Conservation (phyloP, 2,888 invertebrate genomes). For the Diplazon laetatorius region DNA sequence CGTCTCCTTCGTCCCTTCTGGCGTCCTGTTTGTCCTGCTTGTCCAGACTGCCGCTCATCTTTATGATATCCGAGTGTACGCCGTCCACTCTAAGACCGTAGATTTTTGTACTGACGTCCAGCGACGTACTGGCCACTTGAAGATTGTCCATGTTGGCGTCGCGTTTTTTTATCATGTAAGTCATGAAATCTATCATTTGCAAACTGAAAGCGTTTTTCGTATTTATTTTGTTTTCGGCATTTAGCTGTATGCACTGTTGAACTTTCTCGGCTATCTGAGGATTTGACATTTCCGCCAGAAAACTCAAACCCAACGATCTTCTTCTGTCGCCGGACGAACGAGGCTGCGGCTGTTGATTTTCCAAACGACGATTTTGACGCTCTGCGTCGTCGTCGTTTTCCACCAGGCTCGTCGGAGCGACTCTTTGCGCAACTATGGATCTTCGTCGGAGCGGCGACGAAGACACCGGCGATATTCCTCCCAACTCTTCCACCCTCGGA, state of each 20-base stretch:
- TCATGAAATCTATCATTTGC: conserved; percentile 93
- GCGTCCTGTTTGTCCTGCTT: conserved; percentile 81
- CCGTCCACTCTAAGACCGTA: conserved; percentile 94
- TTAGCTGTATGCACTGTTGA: conserved; percentile 76
- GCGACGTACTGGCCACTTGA: conserved; percentile 92
- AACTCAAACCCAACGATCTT: conserved; percentile 70
- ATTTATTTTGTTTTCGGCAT: conserved; percentile 87
- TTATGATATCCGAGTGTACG: conserved; percentile 90
- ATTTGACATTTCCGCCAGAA: conserved; percentile 68
- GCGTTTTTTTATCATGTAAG: conserved; percentile 85
- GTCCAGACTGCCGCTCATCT: conserved; percentile 88
- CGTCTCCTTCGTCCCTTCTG: conserved; percentile 27
- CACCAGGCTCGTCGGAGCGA: conserved; percentile 1
- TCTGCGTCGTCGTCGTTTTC: conserved; percentile 78
- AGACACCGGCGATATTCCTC: not conserved
- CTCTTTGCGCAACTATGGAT: conserved; percentile 39
- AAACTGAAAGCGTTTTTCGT: conserved; percentile 95
- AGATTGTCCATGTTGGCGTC: conserved; percentile 84
- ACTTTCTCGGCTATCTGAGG: conserved; percentile 74
- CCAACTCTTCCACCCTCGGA: conserved; percentile 41
- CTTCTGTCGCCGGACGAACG: conserved; percentile 61
- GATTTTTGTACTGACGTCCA: conserved; percentile 95
- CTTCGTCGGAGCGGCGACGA: conserved; percentile 66
- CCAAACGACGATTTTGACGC: conserved; percentile 67
- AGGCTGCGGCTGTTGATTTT: conserved; percentile 14